phyloP scores from a whole-genome alignment of 2,888 invertebrate genomes.

The Scaptomyza parva region DNA sequence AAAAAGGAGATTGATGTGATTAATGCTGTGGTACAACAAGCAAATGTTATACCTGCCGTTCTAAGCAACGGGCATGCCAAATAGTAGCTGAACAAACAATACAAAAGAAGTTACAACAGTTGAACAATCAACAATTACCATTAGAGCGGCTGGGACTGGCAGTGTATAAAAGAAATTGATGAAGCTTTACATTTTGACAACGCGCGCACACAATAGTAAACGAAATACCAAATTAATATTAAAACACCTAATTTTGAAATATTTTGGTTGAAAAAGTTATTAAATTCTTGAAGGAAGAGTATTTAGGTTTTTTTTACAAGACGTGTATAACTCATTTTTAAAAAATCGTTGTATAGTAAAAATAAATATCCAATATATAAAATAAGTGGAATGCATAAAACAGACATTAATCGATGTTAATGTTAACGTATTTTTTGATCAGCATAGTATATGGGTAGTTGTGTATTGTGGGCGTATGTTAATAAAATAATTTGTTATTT shows the following conservation, averaged over 20 bases:
- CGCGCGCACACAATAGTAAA: conserved; percentile 8
- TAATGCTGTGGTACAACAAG: conserved; percentile 85
- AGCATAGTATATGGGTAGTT: conserved; percentile 19
- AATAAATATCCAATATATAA: conserved; percentile 30
- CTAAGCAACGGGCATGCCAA: conserved; percentile 85
- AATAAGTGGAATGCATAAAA: conserved; percentile 15
- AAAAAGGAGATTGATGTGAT: conserved; percentile 85
- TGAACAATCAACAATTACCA: conserved; percentile 2
- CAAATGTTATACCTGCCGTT: conserved; percentile 84
- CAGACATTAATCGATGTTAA: conserved; percentile 19
- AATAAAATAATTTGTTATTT: conserved; percentile 1
- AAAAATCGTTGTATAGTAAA: conserved; percentile 21
- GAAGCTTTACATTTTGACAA: neutral
- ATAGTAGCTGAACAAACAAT: conserved; percentile 67
- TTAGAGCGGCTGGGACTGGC: conserved; percentile 14
- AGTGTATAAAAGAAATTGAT: conserved; percentile 6
- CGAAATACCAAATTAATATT: neutral
- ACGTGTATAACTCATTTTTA: conserved; percentile 11
- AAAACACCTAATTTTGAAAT: conserved; percentile 5
- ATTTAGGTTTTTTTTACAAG: conserved; percentile 26
- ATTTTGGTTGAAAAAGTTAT: conserved; percentile 28
- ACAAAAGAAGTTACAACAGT: conserved; percentile 22
- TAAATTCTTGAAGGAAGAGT: conserved; percentile 8
- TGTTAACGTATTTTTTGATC: conserved; percentile 38
- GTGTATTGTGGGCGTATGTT: conserved; percentile 16